Evolutionary conservation across 2,797 vertebrate species (phyloP).

Genomic region (Aeoliscus strigatus): DNA sequence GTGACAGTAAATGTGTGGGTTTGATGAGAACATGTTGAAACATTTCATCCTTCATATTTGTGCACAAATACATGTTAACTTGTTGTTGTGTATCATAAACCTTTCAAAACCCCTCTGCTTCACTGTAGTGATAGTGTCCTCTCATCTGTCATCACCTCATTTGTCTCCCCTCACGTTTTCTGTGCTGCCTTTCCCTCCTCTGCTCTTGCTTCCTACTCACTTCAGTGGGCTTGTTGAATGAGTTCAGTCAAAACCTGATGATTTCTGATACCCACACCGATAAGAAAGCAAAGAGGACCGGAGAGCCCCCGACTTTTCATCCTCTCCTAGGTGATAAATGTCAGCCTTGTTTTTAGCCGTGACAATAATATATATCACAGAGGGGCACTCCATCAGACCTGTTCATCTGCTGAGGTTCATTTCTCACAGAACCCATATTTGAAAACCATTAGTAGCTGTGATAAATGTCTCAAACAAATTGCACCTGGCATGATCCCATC

Average conservation of each 20-base stretch:
- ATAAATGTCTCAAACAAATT: conserved; percentile 24
- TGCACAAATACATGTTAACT: too few relatives aligned
- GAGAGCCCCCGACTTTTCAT: conserved; percentile 32
- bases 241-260: conserved; percentile 51
- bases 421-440: conserved; percentile 12
- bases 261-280: conserved; percentile 61
- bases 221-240: conserved; percentile 26
- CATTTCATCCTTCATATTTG: too few relatives aligned
- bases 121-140: conserved; percentile 7
- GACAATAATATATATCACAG: conserved; percentile 26
- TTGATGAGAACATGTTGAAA: too few relatives aligned
- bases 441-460: conserved; percentile 27
- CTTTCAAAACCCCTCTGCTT: conserved; percentile 1
- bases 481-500: conserved; percentile 8
- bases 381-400: conserved; percentile 22
- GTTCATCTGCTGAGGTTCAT: conserved; percentile 20
- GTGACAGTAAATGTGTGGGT: too few relatives aligned
- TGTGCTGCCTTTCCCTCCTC: conserved; percentile 3
- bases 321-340: conserved; percentile 45
- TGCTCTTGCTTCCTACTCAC: conserved; percentile 4
- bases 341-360: conserved; percentile 32
- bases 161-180: conserved; percentile 13
- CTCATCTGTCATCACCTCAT: conserved; percentile 16
- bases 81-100: too few relatives aligned
- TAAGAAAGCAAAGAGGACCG: conserved; percentile 47